Evolutionary conservation across 2,797 vertebrate species (phyloP).

Genomic region (Corythornis leucogaster): DNA sequence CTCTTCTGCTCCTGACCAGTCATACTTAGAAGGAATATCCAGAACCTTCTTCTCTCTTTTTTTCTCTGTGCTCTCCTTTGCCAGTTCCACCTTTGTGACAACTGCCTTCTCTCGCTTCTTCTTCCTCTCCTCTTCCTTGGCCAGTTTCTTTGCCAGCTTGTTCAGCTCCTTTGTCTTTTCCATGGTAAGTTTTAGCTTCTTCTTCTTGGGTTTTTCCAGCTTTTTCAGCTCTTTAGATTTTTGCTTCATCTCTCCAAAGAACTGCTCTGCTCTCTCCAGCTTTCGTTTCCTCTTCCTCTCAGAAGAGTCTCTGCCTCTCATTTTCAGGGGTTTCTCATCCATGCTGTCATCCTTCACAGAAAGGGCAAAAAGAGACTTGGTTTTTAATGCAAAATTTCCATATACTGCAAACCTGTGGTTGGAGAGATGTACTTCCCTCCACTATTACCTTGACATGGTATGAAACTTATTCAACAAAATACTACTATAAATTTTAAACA

Average conservation of each 20-base stretch:
- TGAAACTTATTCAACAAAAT: not conserved
- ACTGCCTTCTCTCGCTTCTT: constrained; percentile 94
- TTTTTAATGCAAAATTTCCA: not conserved
- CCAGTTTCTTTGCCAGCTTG: constrained; percentile 94
- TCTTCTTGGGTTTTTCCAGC: constrained; percentile 95
- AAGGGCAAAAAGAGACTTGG: not conserved
- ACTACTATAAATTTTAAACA: not conserved
- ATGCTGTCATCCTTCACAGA: constrained; percentile 87
- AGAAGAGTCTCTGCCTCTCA: constrained; percentile 91
- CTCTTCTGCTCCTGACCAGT: constrained; percentile 98
- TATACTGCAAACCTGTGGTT: not conserved
- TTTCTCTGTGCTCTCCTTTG: constrained; percentile 90
- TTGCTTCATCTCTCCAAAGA: constrained; percentile 86
- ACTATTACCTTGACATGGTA: not conserved
- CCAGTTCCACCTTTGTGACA: constrained; percentile 87
- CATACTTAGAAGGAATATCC: constrained; percentile 97
- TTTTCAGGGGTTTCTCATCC: constrained; percentile 92
- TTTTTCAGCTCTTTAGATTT: constrained; percentile 95
- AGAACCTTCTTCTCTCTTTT: constrained; percentile 95
- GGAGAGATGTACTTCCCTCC: not conserved
- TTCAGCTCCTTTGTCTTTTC: constrained; percentile 96
- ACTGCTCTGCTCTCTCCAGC: constrained; percentile 91
- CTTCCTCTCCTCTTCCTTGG: constrained; percentile 96
- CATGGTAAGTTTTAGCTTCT: constrained; percentile 93
- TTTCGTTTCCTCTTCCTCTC: constrained; percentile 96